These are phyloP conservation scores for Panopea generosa DNA, from an alignment of 2,888 invertebrate genomes.

Conservation along the genomic window DNA sequence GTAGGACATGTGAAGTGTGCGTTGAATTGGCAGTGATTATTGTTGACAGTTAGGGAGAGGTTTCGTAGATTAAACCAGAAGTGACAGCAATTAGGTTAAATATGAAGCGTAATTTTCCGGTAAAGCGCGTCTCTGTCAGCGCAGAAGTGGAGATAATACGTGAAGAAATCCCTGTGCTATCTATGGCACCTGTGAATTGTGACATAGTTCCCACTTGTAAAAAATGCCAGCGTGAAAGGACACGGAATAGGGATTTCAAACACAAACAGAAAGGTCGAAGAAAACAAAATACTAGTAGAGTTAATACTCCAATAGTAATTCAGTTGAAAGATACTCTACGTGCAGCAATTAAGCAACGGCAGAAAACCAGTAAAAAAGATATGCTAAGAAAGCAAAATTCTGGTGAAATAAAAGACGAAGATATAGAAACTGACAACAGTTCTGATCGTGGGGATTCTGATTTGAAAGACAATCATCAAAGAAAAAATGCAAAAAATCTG, in stretches of 20 bases:
- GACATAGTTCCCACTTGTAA: constrained; percentile 71
- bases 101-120: constrained; percentile 39
- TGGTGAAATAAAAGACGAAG: constrained; percentile 52
- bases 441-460: constrained; percentile 55
- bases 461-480: constrained; percentile 51
- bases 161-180: constrained; percentile 64
- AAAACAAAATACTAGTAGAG: constrained; percentile 67
- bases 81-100: too few species aligned
- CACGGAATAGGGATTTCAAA: constrained; percentile 47
- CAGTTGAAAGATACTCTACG: constrained; percentile 78
- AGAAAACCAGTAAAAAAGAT: constrained; percentile 64
- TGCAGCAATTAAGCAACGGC: constrained; percentile 73
- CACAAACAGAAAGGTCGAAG: constrained; percentile 58
- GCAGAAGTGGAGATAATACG: constrained; percentile 76
- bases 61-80: too few species aligned
- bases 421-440: constrained; percentile 59
- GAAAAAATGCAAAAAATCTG: constrained; percentile 81
- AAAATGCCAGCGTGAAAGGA: constrained; percentile 79
- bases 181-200: constrained; percentile 18
- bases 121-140: constrained; percentile 76
- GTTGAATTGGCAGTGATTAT: too few species aligned
- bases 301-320: constrained; percentile 80
- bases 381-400: constrained; percentile 57
- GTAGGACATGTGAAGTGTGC: too few species aligned
- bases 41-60: too few species aligned